These are phyloP conservation scores for Cataglyphis livida DNA, from an alignment of 2,888 invertebrate genomes.

Conservation along the genomic window DNA sequence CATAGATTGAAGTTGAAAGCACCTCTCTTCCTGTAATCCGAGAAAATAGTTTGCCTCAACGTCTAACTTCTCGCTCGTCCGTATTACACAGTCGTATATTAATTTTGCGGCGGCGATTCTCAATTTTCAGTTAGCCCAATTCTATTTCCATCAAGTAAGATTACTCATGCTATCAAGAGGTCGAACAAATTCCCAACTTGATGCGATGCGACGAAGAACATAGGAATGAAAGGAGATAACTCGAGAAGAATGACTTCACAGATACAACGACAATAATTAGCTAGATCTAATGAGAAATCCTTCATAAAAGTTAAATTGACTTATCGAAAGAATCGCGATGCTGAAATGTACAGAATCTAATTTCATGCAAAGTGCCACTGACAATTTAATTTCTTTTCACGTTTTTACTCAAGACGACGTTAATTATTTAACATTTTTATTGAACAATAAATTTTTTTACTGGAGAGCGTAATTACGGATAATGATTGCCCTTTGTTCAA, in stretches of 20 bases:
- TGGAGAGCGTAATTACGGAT: neutral
- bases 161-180: slow-evolving; percentile 30
- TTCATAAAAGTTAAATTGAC: slow-evolving; percentile 34
- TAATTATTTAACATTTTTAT: neutral
- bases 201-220: neutral
- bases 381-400: slow-evolving; percentile 1
- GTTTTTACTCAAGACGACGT: neutral
- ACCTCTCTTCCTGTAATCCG: slow-evolving; percentile 8
- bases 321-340: slow-evolving; percentile 18
- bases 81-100: slow-evolving; percentile 18
- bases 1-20: neutral
- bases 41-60: slow-evolving; percentile 29
- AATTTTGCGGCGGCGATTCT: slow-evolving; percentile 35
- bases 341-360: slow-evolving; percentile 8
- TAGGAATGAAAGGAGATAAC: slow-evolving; percentile 19
- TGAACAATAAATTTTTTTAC: neutral
- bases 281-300: slow-evolving; percentile 42
- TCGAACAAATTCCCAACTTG: slow-evolving; percentile 23
- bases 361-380: slow-evolving; percentile 1
- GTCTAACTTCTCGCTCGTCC: slow-evolving; percentile 11
- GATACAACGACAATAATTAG: slow-evolving; percentile 14
- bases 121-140: slow-evolving; percentile 32
- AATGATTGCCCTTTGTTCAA: slow-evolving; percentile 20
- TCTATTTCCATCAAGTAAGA: slow-evolving; percentile 42
- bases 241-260: slow-evolving; percentile 28